phyloP scores from a whole-genome alignment of 2,797 vertebrate genomes.

The Microcaecilia unicolor region DNA sequence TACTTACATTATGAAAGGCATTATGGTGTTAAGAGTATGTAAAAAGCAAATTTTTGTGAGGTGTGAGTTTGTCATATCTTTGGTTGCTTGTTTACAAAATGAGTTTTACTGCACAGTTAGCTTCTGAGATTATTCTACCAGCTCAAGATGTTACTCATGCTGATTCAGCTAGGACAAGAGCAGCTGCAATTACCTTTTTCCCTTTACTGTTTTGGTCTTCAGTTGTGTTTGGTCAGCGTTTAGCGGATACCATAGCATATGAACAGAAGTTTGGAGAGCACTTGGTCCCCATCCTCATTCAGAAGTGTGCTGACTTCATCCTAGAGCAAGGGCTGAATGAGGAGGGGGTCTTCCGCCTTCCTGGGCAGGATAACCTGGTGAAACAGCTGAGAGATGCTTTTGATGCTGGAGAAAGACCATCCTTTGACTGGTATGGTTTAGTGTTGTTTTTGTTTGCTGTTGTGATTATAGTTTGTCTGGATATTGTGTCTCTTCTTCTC shows the following conservation, averaged over 20 bases:
- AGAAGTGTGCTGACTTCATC: constrained; percentile 85
- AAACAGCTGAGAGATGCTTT: constrained; percentile 85
- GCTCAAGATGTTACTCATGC: too few relatives aligned
- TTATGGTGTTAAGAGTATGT: too few relatives aligned
- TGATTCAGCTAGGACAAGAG: too few relatives aligned
- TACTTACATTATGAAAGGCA: too few relatives aligned
- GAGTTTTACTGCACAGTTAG: too few relatives aligned
- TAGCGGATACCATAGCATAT: constrained; percentile 72
- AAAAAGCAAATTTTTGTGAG: too few relatives aligned
- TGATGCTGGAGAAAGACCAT: constrained; percentile 86
- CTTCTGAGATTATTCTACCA: too few relatives aligned
- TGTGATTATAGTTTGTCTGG: too few relatives aligned
- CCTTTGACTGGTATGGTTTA: constrained; percentile 73
- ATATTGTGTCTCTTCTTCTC: too few relatives aligned
- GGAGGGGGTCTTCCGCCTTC: constrained; percentile 93
- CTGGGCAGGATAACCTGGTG: constrained; percentile 89
- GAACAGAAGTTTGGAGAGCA: constrained; percentile 77
- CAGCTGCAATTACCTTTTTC: background rate
- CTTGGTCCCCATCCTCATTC: constrained; percentile 81
- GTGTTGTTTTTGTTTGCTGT: too few relatives aligned
- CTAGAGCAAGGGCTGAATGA: constrained; percentile 70
- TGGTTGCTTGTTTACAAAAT: too few relatives aligned
- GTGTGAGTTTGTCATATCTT: too few relatives aligned
- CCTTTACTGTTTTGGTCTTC: background rate
- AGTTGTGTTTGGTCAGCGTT: constrained; percentile 77